phyloP scores from a whole-genome alignment of 2,888 invertebrate species.

The Ormyrus nitidulus region DNA sequence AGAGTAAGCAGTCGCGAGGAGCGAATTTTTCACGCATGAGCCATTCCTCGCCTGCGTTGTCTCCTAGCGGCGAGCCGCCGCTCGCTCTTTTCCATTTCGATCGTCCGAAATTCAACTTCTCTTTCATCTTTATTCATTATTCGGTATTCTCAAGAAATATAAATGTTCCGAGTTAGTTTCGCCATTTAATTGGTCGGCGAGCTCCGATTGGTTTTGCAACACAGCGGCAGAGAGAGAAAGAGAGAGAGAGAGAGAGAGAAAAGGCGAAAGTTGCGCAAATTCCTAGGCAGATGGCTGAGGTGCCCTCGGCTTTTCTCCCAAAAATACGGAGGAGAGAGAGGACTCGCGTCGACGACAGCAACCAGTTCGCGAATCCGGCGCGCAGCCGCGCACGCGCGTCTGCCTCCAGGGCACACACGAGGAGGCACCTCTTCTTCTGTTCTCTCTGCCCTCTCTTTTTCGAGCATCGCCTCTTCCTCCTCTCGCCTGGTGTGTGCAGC shows the following conservation, averaged over 20 bases:
- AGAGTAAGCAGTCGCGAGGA: neutral
- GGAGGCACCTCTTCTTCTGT: neutral
- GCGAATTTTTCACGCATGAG: conserved; percentile 41
- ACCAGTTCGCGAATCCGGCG: conserved; percentile 49
- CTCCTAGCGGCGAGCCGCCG: neutral
- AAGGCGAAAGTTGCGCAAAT: conserved; percentile 1
- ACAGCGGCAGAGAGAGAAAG: neutral
- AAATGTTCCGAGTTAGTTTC: too few species aligned
- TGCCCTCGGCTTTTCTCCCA: neutral
- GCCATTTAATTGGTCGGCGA: too few species aligned
- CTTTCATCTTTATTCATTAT: too few species aligned
- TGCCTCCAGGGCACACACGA: conserved; percentile 6
- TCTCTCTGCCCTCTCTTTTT: conserved; percentile 13
- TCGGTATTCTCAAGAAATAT: too few species aligned
- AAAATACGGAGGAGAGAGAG: conserved; percentile 8
- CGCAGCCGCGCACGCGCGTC: conserved; percentile 13
- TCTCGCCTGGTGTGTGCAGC: neutral
- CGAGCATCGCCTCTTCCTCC: neutral
- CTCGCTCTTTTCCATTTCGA: too few species aligned
- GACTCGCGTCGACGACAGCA: conserved; percentile 25
- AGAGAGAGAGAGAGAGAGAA: conserved; percentile 17
- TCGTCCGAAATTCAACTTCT: too few species aligned
- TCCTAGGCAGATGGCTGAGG: too few species aligned
- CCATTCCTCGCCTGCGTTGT: conserved; percentile 19
- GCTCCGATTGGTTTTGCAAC: too few species aligned